Evolutionary conservation across 1,140 invertebrate genomes (phyloP), one percentile per base, ranked within the genome.

Genomic region (Drosophila grimshawi): DNA sequence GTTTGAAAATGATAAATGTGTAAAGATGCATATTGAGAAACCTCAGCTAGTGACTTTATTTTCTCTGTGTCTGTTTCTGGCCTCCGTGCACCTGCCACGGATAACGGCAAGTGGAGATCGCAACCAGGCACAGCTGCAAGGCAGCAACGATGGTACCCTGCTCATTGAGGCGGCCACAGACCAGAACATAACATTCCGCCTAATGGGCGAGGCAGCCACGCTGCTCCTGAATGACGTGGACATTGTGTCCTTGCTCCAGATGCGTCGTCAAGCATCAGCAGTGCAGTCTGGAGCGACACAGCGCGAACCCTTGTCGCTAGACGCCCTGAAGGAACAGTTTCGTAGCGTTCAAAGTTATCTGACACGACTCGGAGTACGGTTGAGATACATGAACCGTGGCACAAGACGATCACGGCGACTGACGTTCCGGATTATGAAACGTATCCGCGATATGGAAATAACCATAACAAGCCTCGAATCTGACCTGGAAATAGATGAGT

Each of bases 401-500:
- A 80, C 76, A 2, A 41, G 46, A 11, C 51, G 76, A 0, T 76
- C 51, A 5, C 67, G 63, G 19, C 63, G 72, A 0, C 5, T 60
- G 30, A 4, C 78, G 83, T 19, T 19, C 0, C 72, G 73, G 1
- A 46, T 72, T 27, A 11, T 81, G 33, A 76, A 73, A 10, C 76
- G 81, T 1, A 27, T 78, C 19, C 64, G 76, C 49, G 51, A 62
- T 0, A 37, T 78, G 2, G 49, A 4, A 2, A 43, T 32, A 6
- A 74, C 60, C 2, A 29, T 88, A 3, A 6, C 6, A 0, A 56
- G 39, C 0, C 39, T 91, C 0, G 35, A 60, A 4, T 5, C 6
- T 0, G 78, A 60, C 29, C 43, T 91, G 30, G 52, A 5, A 1
- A 67, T 33, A 41, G 94, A 97, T 77, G 94, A 96, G 64, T 97